Conservation (phyloP, 2,888 invertebrate genomes). For the Archips xylosteana region DNA sequence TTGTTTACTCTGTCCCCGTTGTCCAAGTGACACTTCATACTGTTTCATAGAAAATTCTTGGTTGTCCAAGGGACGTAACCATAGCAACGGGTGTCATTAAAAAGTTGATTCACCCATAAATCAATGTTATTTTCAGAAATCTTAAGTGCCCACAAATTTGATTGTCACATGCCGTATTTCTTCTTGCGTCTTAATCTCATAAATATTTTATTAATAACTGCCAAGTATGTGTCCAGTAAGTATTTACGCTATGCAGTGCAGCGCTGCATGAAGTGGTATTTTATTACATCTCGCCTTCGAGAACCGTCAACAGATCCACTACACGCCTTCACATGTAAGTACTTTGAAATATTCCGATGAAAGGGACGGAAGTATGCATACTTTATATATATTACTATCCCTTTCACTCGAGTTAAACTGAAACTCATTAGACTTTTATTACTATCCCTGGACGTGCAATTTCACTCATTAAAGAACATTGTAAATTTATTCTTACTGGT, state of each 20-base stretch:
- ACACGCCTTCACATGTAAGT: constrained; percentile 7
- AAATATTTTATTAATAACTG: constrained; percentile 14
- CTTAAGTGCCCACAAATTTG: not conserved
- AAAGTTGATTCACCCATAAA: too few relatives aligned
- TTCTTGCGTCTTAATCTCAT: too few relatives aligned
- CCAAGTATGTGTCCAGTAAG: constrained; percentile 26
- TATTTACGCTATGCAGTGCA: constrained; percentile 22
- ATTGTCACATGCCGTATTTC: too few relatives aligned
- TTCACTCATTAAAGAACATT: constrained; percentile 68
- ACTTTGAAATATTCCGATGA: constrained; percentile 26
- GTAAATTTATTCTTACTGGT: constrained; percentile 53
- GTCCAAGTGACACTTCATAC: too few relatives aligned
- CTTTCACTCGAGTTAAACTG: constrained; percentile 27
- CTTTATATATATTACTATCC: constrained; percentile 6
- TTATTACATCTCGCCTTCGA: constrained; percentile 32
- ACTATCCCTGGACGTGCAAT: constrained; percentile 56
- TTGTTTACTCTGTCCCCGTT: too few relatives aligned
- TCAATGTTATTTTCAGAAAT: not conserved
- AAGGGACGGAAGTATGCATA: constrained; percentile 21
- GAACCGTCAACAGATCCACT: constrained; percentile 16
- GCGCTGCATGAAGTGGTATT: constrained; percentile 32
- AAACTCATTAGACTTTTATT: constrained; percentile 67
- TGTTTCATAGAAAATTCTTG: too few relatives aligned
- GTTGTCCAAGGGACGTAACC: too few relatives aligned
- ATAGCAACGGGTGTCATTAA: too few relatives aligned